phyloP scores from a whole-genome alignment of 92 coral and sea anemone species.

The Paramuricea clavata region DNA sequence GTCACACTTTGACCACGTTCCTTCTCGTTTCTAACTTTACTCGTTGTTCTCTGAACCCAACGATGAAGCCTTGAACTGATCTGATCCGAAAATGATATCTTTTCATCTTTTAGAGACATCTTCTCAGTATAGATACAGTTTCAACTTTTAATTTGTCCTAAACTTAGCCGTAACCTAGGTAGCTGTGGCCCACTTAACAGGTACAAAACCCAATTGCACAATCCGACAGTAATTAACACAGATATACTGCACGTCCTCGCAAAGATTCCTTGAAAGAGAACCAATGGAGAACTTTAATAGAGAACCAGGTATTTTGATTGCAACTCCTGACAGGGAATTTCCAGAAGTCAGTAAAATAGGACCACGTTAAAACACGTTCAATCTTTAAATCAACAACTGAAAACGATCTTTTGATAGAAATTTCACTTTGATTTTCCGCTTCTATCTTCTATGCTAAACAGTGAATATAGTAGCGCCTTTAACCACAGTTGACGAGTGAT shows the following conservation, averaged over 20 bases:
- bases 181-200: not conserved
- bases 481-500: not conserved
- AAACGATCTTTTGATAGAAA: constrained; percentile 2
- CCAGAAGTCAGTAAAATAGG: no score
- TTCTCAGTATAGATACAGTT: not conserved
- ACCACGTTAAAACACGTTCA: not conserved
- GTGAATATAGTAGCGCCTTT: constrained; percentile 11
- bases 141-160: not conserved
- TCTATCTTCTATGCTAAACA: constrained; percentile 58
- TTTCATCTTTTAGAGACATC: constrained; percentile 1
- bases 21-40: constrained; percentile 37
- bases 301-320: not conserved
- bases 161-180: not conserved
- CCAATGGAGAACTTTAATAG: no score
- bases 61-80: constrained; percentile 47
- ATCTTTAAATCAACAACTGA: constrained; percentile 7
- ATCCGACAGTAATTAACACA: not conserved
- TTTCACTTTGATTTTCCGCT: constrained; percentile 7
- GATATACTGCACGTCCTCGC: not conserved
- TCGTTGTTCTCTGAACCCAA: constrained; percentile 37
- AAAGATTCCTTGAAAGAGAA: not conserved
- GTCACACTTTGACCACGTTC: not conserved
- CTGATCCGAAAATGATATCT: constrained; percentile 34
- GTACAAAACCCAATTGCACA: constrained; percentile 29
- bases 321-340: not conserved